phyloP scores from a whole-genome alignment of 2,888 invertebrate genomes.

The Caenorhabditis becei region DNA sequence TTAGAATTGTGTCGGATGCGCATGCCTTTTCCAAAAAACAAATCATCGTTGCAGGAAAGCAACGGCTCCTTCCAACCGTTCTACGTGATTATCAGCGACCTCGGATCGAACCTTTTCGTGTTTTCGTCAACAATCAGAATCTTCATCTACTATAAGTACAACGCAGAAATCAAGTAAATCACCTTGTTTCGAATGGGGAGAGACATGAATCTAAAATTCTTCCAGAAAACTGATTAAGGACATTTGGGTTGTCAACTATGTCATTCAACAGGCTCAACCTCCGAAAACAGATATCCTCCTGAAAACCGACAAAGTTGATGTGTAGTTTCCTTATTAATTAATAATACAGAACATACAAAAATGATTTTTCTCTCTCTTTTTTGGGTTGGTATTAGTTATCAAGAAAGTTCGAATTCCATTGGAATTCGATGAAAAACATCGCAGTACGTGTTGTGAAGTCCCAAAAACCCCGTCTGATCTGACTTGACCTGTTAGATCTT shows the following conservation, averaged over 20 bases:
- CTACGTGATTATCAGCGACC: slow-evolving; percentile 69
- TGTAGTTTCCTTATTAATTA: too few relatives aligned
- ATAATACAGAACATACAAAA: too few relatives aligned
- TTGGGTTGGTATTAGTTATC: too few relatives aligned
- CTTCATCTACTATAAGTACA: slow-evolving; percentile 76
- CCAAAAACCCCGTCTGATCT: background rate
- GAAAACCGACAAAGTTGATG: slow-evolving; percentile 47
- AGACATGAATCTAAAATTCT: background rate
- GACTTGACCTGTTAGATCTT: slow-evolving; percentile 24
- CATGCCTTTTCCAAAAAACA: slow-evolving; percentile 5
- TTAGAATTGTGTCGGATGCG: slow-evolving; percentile 21
- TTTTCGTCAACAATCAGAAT: slow-evolving; percentile 71
- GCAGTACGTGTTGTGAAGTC: slow-evolving; percentile 16
- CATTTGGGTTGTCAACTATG: slow-evolving; percentile 36
- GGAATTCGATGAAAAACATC: too few relatives aligned
- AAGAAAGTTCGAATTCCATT: too few relatives aligned
- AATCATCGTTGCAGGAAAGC: slow-evolving; percentile 65
- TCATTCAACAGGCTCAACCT: slow-evolving; percentile 27
- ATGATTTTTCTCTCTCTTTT: too few relatives aligned
- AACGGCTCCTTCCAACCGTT: slow-evolving; percentile 62
- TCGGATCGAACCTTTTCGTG: slow-evolving; percentile 72
- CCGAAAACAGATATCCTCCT: slow-evolving; percentile 37
- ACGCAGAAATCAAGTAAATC: slow-evolving; percentile 67
- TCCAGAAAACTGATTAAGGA: slow-evolving; percentile 42
- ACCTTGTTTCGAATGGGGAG: background rate